A percentile compares a stretch with the other conserved stretches of the same genome.
phyloP scores from a whole-genome alignment of 1,140 invertebrate species.

The Chironomus striatipennis region DNA sequence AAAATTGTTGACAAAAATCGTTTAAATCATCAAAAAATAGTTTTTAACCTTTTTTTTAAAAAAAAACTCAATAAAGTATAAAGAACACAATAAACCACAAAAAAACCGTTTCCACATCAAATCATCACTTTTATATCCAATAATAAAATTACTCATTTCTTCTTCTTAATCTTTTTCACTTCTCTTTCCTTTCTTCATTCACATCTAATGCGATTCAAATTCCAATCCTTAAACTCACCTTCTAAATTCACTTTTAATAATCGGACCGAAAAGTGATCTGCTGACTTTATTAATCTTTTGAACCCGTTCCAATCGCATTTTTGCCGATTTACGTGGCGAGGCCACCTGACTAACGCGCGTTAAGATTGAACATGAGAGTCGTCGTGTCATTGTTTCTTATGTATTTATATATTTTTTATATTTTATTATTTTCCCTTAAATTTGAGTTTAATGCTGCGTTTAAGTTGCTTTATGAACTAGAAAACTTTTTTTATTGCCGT shows the following conservation, averaged over 20 bases:
- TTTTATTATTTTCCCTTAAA: not conserved
- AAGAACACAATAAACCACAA: no score
- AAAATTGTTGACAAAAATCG: no score
- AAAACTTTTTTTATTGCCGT: not conserved
- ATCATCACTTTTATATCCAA: no score
- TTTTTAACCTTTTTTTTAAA: no score
- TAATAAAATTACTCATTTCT: no score
- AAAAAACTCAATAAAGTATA: no score
- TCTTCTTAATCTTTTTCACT: no score
- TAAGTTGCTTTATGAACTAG: constrained; percentile 19
- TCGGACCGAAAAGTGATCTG: not conserved
- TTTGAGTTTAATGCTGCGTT: not conserved
- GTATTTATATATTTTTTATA: constrained; percentile 1
- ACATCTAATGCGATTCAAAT: no score
- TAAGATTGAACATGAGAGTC: not conserved
- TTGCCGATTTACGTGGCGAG: constrained; percentile 10
- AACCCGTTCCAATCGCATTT: constrained; percentile 1
- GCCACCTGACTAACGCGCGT: constrained; percentile 15
- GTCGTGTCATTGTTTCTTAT: not conserved
- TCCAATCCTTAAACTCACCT: not conserved
- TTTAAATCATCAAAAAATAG: no score
- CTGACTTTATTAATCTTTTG: constrained; percentile 24
- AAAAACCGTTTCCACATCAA: no score
- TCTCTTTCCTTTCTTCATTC: no score
- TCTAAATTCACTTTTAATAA: constrained; percentile 21